Percentiles rank a stretch among this genome's conserved stretches.
Conservation (phyloP, 1,140 invertebrate species). For the Eueides isabella region DNA sequence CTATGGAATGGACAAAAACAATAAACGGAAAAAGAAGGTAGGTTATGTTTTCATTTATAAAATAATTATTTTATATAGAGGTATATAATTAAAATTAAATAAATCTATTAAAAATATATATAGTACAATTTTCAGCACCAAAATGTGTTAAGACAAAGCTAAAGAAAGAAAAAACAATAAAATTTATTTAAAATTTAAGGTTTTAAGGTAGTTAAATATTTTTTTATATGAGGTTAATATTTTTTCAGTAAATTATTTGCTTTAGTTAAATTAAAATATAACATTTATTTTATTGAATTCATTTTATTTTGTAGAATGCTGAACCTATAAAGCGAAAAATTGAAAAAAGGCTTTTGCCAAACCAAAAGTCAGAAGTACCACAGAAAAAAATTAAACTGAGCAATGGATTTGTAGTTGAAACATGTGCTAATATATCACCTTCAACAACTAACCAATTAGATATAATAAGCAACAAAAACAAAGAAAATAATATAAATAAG, state of each 20-base stretch:
- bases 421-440: constrained; percentile 53
- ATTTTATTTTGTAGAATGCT: constrained; percentile 8
- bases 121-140: not conserved
- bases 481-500: constrained; percentile 40
- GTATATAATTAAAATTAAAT: too few relatives aligned
- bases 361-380: constrained; percentile 40
- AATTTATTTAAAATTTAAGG: too few relatives aligned
- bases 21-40: constrained; percentile 66
- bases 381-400: constrained; percentile 63
- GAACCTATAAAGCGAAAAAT: constrained; percentile 36
- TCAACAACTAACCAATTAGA: constrained; percentile 54
- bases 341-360: constrained; percentile 18
- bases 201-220: too few relatives aligned
- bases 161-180: too few relatives aligned
- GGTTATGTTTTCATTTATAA: constrained; percentile 11
- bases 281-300: not conserved
- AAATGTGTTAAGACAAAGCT: not conserved
- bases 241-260: too few relatives aligned
- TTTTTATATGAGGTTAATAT: too few relatives aligned
- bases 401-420: constrained; percentile 67
- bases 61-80: not conserved
- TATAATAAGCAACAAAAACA: constrained; percentile 35
- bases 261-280: too few relatives aligned
- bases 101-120: not conserved
- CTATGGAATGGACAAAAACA: constrained; percentile 80